phyloP scores from a whole-genome alignment of 2,888 invertebrate species.

The Euzophera pinguis region DNA sequence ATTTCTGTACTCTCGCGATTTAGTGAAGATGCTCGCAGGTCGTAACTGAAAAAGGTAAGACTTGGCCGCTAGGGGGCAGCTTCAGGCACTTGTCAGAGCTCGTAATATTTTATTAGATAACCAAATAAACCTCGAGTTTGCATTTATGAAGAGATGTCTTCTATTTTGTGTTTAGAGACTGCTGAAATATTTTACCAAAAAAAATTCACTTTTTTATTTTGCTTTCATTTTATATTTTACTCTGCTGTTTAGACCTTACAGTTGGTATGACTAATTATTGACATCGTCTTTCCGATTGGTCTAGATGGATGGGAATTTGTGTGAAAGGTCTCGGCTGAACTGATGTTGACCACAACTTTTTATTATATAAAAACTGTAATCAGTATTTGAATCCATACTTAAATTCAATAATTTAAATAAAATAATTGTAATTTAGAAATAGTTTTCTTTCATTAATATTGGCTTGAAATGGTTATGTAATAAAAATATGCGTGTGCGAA shows the following conservation, averaged over 20 bases:
- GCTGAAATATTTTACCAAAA: constrained; percentile 16
- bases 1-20: not conserved
- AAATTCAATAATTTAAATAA: too few species aligned
- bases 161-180: constrained; percentile 20
- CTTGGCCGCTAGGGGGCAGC: constrained; percentile 57
- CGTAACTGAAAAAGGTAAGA: constrained; percentile 60
- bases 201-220: not conserved
- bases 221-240: not conserved
- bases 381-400: too few species aligned
- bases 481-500: too few species aligned
- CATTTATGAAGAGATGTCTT: constrained; percentile 43
- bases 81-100: constrained; percentile 70
- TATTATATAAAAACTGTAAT: too few species aligned
- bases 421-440: too few species aligned
- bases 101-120: constrained; percentile 79
- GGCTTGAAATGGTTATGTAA: too few species aligned
- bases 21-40: not conserved
- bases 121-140: constrained; percentile 67
- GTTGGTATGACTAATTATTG: too few species aligned
- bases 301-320: too few species aligned
- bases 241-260: not conserved
- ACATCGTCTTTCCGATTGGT: too few species aligned
- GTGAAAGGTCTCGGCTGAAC: too few species aligned
- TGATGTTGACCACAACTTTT: too few species aligned
- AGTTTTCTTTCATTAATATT: too few species aligned